Evolutionary conservation across 2,113 vertebrate genomes (phyloP).

Genomic region (Mustelus asterias): DNA sequence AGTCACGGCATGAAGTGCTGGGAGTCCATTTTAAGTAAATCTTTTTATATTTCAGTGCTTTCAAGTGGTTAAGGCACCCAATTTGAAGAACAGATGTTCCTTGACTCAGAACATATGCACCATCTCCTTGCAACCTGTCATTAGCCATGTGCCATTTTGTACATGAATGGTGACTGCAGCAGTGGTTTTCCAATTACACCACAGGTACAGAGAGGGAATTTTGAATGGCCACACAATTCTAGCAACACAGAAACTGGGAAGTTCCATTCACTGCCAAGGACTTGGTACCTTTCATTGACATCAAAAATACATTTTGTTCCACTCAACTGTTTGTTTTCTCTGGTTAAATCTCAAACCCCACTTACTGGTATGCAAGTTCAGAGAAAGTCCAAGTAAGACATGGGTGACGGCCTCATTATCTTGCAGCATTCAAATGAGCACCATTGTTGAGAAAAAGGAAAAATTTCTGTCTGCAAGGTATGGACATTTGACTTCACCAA

Average conservation of each 20-base stretch:
- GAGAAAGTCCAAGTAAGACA: not conserved
- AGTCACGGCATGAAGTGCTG: not conserved
- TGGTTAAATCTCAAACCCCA: not conserved
- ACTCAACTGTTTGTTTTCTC: not conserved
- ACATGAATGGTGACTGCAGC: not conserved
- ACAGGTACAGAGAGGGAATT: not conserved
- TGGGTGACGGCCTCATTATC: not conserved
- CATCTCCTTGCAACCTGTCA: not conserved
- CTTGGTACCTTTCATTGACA: not conserved
- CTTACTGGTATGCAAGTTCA: not conserved
- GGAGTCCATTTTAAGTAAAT: not conserved
- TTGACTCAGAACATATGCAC: not conserved
- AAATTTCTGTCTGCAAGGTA: not conserved
- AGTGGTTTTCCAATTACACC: not conserved
- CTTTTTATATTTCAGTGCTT: constrained; percentile 4
- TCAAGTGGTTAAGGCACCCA: not conserved
- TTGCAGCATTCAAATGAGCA: not conserved
- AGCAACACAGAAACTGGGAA: not conserved
- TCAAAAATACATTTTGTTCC: not conserved
- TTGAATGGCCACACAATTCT: not conserved
- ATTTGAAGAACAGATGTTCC: constrained; percentile 11
- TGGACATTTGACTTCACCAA: too few species aligned
- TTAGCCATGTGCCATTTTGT: constrained; percentile 13
- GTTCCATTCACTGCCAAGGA: not conserved
- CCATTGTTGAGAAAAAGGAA: not conserved